phyloP scores from a whole-genome alignment of 2,797 vertebrate species.

The Esox lucius region DNA sequence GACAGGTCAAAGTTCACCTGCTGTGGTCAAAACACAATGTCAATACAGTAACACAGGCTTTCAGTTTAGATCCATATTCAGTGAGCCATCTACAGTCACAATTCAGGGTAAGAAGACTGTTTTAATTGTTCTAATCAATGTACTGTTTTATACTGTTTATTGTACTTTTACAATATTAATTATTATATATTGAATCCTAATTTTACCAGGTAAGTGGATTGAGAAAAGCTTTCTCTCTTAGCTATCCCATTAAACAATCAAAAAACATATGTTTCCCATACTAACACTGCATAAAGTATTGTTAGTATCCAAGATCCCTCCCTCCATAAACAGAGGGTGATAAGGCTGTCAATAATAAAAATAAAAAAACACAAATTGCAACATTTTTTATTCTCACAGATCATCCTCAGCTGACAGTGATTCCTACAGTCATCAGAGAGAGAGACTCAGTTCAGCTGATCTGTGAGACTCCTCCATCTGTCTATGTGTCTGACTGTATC shows the following conservation, averaged over 20 bases:
- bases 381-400: too few species aligned
- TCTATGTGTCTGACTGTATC: too few species aligned
- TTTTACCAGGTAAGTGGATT: too few species aligned
- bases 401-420: neutral
- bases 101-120: neutral
- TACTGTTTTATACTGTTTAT: neutral
- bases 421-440: slow-evolving; percentile 37
- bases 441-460: too few species aligned
- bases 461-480: too few species aligned
- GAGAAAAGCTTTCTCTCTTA: neutral
- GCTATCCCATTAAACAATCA: too few species aligned
- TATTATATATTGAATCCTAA: neutral
- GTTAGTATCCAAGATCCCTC: neutral
- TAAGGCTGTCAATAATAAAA: neutral
- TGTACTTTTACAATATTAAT: neutral
- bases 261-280: too few species aligned
- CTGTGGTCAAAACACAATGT: neutral
- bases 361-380: neutral
- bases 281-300: neutral
- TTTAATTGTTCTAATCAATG: neutral
- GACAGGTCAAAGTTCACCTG: slow-evolving; percentile 6
- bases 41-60: neutral
- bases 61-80: neutral
- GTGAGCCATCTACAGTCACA: neutral
- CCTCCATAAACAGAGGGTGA: neutral